Percentiles rank a stretch among this genome's conserved stretches.
Evolutionary conservation across 2,113 vertebrate species (phyloP).

Genomic region (Erpornis zantholeuca): DNA sequence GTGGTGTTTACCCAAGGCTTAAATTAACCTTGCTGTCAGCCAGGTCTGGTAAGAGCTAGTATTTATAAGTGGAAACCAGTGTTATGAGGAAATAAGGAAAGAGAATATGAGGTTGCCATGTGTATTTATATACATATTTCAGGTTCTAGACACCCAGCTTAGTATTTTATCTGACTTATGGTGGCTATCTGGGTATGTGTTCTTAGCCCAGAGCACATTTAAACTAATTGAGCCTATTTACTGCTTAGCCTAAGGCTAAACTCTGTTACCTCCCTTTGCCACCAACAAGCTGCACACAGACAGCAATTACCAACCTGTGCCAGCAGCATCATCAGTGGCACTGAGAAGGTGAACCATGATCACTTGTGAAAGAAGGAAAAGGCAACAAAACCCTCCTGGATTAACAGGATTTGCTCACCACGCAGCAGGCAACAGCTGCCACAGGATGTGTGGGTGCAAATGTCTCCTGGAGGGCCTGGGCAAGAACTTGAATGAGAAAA

Average conservation of each 20-base stretch:
- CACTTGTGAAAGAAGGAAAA: background rate
- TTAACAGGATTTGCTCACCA: background rate
- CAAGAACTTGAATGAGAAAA: background rate
- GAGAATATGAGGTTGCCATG: background rate
- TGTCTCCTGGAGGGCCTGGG: background rate
- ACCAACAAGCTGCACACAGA: background rate
- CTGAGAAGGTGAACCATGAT: rapidly evolving
- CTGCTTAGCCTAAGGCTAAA: background rate
- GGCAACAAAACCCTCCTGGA: background rate
- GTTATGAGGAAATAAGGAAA: background rate
- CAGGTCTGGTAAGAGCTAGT: background rate
- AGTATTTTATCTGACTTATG: background rate
- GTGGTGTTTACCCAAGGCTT: background rate
- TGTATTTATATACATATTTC: background rate
- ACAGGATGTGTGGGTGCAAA: background rate
- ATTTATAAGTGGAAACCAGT: background rate
- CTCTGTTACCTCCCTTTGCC: background rate
- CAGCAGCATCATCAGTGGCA: background rate
- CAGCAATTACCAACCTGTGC: background rate
- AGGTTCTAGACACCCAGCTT: background rate
- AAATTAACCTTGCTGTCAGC: background rate
- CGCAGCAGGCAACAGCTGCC: rapidly evolving
- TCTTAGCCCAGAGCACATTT: background rate
- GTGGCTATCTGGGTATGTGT: background rate
- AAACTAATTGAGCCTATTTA: background rate